These are phyloP conservation scores for Desoria tigrina DNA, from an alignment of 2,888 invertebrate genomes.

Conservation along the genomic window DNA sequence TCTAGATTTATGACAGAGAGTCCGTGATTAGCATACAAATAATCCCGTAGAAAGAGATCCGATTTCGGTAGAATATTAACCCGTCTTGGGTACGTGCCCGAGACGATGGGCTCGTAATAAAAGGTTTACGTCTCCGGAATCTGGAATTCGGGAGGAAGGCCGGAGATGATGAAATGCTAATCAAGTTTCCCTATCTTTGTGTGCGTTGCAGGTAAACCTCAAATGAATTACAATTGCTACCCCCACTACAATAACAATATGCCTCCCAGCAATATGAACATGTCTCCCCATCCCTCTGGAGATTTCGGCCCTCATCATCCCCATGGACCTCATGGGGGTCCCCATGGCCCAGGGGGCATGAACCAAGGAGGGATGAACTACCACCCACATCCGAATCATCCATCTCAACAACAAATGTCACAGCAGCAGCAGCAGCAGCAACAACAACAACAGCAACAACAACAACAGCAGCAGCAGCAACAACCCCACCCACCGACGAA, in stretches of 20 bases:
- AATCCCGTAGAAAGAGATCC: no score
- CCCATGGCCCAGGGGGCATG: conserved; percentile 19
- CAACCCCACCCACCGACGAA: conserved; percentile 58
- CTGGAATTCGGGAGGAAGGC: no score
- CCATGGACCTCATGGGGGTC: conserved; percentile 40
- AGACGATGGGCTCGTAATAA: no score
- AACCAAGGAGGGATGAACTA: conserved; percentile 19
- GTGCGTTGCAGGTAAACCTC: conserved; percentile 53
- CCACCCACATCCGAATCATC: conserved; percentile 21
- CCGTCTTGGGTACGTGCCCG: no score
- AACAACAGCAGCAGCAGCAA: conserved; percentile 32
- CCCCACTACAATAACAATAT: conserved; percentile 53
- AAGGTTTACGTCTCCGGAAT: no score
- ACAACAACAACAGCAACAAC: conserved; percentile 31
- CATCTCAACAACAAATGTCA: conserved; percentile 37
- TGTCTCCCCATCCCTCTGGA: conserved; percentile 48
- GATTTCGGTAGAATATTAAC: no score
- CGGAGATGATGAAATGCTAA: no score
- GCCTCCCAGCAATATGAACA: conserved; percentile 50
- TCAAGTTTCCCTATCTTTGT: no score
- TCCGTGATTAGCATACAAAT: no score
- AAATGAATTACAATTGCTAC: conserved; percentile 52
- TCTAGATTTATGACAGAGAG: no score
- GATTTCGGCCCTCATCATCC: conserved; percentile 41
- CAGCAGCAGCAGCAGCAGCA: conserved; percentile 29